Evolutionary conservation across 2,113 vertebrate species (phyloP), one percentile per base, ranked within the genome.

Genomic region (Laticauda colubrina): DNA sequence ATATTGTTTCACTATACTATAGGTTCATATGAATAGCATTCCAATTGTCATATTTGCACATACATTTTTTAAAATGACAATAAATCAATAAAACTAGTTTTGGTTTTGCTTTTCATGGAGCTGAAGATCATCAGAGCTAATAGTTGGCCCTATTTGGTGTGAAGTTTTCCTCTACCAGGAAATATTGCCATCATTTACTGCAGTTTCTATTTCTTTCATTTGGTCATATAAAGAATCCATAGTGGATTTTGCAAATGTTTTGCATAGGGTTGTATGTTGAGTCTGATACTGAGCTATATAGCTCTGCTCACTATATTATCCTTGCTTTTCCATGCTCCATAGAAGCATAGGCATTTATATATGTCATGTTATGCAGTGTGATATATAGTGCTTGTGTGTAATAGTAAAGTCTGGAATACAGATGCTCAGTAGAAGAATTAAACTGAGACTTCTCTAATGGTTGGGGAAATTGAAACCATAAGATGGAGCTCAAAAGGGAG

Each of bases 391-490:
- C 89, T 93, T 93, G 92, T 89, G 90, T 88, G 94, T 89, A 94
- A 94, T 93, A 94, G 89, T 59, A 85, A 94, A 93, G 92, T 96
- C 96, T 96, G 95, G 89, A 94, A 95, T 94, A 89, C 96, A 97
- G 93, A 95, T 96, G 95, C 96, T 97, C 39, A 92, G 0, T 59
- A 0, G 88, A 95, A 95, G 95, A 95, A 95, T 94, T 96, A 95
- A 96, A 91, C 8, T 15, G 94, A 95, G 93, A 96, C 92, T 94
- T 94, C 95, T 96, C 93, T 96, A 94, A 89, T 94, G 94, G 94
- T 87, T 95, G 59, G 92, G 85, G 95, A 97, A 97, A 96, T 95
- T 94, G 94, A 96, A 97, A 95, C 92, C 93, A 92, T 96, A 95
- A 95, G 94, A 92, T 57, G 94, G 93, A 95, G 87, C 94, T 96